Evolutionary conservation across 2,113 vertebrate genomes (phyloP), one percentile per base, ranked within the genome.

Genomic region (Chrysochloris asiatica): DNA sequence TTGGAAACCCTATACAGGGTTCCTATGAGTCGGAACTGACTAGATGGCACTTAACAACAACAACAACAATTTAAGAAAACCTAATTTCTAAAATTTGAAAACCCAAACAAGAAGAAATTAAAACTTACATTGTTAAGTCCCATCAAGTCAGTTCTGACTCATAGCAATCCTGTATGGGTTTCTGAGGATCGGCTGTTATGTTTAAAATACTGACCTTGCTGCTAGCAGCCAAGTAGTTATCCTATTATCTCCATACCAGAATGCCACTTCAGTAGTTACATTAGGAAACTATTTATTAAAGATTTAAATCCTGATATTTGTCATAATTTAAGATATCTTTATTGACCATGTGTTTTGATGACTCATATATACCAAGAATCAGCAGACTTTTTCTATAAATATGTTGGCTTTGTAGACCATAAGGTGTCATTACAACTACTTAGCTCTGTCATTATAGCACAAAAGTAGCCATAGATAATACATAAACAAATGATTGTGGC

Each of bases 31-130:
- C n/a, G n/a, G n/a, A n/a, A n/a, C n/a, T n/a, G n/a, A n/a, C n/a
- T n/a, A n/a, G n/a, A n/a, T n/a, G n/a, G n/a, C n/a, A n/a, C n/a
- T n/a, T n/a, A n/a, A n/a, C n/a, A n/a, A n/a, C n/a, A n/a, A n/a
- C n/a, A n/a, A n/a, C n/a, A n/a, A n/a, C 89, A 73, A 73, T 90
- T 94, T 90, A 80, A 77, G 45, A 81, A 95, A 92, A 85, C 61
- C 12, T 65, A 56, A 67, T 78, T 48, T 93, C 38, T 80, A 72
- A 77, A 91, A 88, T 56, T 90, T 88, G 50, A 54, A 86, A 89
- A 88, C 43, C 77, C 3, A 83, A 75, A 48, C 22, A 59, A 79
- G 71, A 77, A 80, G 9, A 87, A 92, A 76, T 79, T 47, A 52
- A 54, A 88, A 67, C 33, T 92, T 50, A 16, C 16, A 16, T 50